A percentile compares a stretch with the other conserved stretches of the same genome.
These are phyloP conservation scores for Caenorhabditis doughertyi DNA, from an alignment of 2,888 invertebrate genomes.

Conservation along the genomic window DNA sequence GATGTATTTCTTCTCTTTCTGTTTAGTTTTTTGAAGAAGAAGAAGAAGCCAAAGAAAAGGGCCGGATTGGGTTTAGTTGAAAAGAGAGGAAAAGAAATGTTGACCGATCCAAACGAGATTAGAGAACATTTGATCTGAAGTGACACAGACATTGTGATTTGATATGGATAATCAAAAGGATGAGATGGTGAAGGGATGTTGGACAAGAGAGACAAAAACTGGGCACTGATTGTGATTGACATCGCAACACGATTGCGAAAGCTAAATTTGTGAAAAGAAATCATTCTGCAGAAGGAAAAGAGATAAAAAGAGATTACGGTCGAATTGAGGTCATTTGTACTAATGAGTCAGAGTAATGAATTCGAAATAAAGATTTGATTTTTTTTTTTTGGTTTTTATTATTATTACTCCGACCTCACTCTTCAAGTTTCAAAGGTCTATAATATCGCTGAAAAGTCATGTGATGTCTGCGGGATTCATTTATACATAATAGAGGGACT, in stretches of 20 bases:
- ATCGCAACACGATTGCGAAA: slow-evolving; percentile 35
- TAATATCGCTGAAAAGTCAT: too few species aligned
- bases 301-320: not conserved
- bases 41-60: not conserved
- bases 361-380: not conserved
- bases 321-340: slow-evolving; percentile 31
- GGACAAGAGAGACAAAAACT: slow-evolving; percentile 44
- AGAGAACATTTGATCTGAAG: not conserved
- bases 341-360: slow-evolving; percentile 20
- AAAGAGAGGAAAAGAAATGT: slow-evolving; percentile 17
- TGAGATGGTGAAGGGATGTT: not conserved
- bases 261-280: slow-evolving; percentile 17
- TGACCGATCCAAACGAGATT: slow-evolving; percentile 36
- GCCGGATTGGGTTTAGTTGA: slow-evolving; percentile 8
- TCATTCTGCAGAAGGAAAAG: not conserved
- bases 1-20: slow-evolving; percentile 1
- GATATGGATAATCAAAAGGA: slow-evolving; percentile 56
- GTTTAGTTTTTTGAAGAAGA: slow-evolving; percentile 2
- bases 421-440: too few species aligned
- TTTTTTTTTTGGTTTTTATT: not conserved
- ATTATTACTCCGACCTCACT: too few species aligned
- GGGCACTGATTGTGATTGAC: slow-evolving; percentile 39
- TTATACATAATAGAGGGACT: too few species aligned
- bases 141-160: slow-evolving; percentile 54
- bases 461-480: too few species aligned